Conservation (phyloP, 2,888 invertebrate genomes). For the Lagria hirta region DNA sequence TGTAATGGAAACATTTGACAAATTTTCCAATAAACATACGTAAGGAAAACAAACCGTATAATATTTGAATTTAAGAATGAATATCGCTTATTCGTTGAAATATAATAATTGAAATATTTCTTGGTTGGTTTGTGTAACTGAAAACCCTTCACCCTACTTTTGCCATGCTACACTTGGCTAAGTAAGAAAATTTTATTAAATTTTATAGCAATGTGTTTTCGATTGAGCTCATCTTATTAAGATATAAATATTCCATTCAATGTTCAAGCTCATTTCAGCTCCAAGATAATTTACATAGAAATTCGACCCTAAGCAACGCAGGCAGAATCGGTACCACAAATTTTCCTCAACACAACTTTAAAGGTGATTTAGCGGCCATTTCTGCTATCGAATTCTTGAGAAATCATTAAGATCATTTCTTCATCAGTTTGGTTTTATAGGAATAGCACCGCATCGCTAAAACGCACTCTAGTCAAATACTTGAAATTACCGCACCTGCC, state of each 20-base stretch:
- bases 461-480: too few species aligned
- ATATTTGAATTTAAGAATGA: too few species aligned
- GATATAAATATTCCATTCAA: slow-evolving; percentile 38
- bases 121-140: slow-evolving; percentile 26
- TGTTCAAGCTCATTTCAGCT: slow-evolving; percentile 31
- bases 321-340: slow-evolving; percentile 33
- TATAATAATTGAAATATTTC: slow-evolving; percentile 16
- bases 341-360: slow-evolving; percentile 32
- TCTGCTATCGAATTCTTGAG: slow-evolving; percentile 21
- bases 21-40: too few species aligned
- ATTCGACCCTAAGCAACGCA: slow-evolving; percentile 32
- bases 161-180: slow-evolving; percentile 26
- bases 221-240: slow-evolving; percentile 40
- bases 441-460: too few species aligned
- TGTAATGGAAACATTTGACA: too few species aligned
- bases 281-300: slow-evolving; percentile 37
- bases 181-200: slow-evolving; percentile 39
- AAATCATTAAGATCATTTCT: slow-evolving; percentile 22
- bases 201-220: slow-evolving; percentile 35
- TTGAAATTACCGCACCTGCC: too few species aligned
- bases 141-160: slow-evolving; percentile 28
- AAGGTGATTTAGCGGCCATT: slow-evolving; percentile 25
- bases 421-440: too few species aligned
- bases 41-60: too few species aligned
- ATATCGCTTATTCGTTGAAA: too few species aligned